Evolutionary conservation across 2,888 invertebrate genomes (phyloP), one percentile per base, ranked within the genome.

Genomic region (Maniola hyperantus): DNA sequence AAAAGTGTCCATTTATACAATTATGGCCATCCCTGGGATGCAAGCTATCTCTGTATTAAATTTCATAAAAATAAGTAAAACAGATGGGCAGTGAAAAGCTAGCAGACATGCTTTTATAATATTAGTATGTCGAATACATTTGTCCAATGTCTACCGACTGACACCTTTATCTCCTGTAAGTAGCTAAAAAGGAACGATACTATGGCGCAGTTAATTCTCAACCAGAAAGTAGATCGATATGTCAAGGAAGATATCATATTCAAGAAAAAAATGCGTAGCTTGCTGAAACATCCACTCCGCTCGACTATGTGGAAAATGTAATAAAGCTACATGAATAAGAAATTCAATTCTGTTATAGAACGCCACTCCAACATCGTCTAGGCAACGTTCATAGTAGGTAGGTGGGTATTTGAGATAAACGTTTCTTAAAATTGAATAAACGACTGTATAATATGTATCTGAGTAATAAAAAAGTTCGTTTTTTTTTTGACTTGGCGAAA

Each of bases 271-370:
- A 61, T 66, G 67, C 69, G 65, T 77, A 76, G 66, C 71, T 76
- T 74, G 69, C 70, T 68, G 71, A 70, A 58, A 59, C 66, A 60
- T 67, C 67, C 58, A 51, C 61, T 44, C 18, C 65, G 59, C 58
- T 66, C 71, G 61, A 64, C 64, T 69, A 68, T 64, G 68, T 70
- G 51, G 70, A 72, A 73, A 74, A 74, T 72, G 71, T 73, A 73
- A 75, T 72, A 74, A 74, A 70, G 71, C 63, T 68, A 77, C 77
- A 77, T 78, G 79, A 81, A 80, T 80, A 79, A 77, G 78, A 78
- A 79, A 83, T 81, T 81, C 79, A 78, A 81, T 82, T 80, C 74
- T 70, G 74, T 69, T 76, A 68, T 73, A 74, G 57, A 65, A 71
- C 69, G 68, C 65, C 68, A 67, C 67, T 66, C 73, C 65, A 66